These are phyloP conservation scores for Merops nubicus DNA, from an alignment of 2,113 vertebrate species.

Conservation along the genomic window DNA sequence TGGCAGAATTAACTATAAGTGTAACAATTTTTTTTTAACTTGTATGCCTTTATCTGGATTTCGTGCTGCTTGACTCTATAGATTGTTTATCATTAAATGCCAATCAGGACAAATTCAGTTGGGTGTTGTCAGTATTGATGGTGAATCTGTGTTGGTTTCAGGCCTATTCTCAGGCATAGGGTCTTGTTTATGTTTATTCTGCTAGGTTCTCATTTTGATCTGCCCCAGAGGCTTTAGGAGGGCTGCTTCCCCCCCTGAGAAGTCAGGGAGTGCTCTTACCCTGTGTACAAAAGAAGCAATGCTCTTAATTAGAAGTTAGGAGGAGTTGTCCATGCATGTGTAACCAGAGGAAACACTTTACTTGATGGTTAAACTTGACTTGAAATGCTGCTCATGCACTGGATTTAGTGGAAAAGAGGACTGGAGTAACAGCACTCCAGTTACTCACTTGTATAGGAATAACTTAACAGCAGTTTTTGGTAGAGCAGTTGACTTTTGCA, in stretches of 20 bases:
- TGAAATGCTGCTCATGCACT: neutral
- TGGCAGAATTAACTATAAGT: too few relatives aligned
- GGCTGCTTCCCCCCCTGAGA: neutral
- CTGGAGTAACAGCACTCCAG: neutral
- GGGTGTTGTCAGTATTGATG: neutral
- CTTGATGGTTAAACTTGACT: neutral
- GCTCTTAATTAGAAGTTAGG: neutral
- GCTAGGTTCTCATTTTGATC: neutral
- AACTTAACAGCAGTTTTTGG: neutral
- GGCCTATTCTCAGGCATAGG: neutral
- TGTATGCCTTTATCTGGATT: neutral
- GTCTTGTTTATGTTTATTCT: neutral
- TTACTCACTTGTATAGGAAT: neutral
- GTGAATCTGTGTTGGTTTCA: neutral
- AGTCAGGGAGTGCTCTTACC: neutral
- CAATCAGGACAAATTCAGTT: neutral
- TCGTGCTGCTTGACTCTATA: neutral
- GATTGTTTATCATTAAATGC: conserved; percentile 33
- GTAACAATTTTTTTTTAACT: neutral
- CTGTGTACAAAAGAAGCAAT: neutral
- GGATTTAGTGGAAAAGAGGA: neutral
- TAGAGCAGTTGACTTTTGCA: neutral
- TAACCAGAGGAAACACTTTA: neutral
- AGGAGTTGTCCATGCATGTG: neutral
- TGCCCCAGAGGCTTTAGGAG: neutral